These are phyloP conservation scores for Carcina quercana DNA, from an alignment of 2,888 invertebrate species.

Conservation along the genomic window DNA sequence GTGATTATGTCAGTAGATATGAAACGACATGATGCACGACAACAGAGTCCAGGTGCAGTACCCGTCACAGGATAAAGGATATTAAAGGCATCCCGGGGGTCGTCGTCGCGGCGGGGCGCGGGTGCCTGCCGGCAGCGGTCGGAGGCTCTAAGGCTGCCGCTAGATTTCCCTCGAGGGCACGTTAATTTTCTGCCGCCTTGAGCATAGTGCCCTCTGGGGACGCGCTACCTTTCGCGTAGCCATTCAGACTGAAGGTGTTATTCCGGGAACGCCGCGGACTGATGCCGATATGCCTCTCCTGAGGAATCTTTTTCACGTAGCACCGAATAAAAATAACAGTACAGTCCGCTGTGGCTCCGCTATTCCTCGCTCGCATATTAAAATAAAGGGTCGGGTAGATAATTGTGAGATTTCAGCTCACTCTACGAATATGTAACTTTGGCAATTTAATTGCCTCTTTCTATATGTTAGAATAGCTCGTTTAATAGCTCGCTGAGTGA, in stretches of 20 bases:
- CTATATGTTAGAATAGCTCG: too few relatives aligned
- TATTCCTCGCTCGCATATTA: too few relatives aligned
- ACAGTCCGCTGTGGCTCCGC: too few relatives aligned
- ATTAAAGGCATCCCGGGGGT: slow-evolving; percentile 59
- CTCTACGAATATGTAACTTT: too few relatives aligned
- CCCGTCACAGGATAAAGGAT: slow-evolving; percentile 39
- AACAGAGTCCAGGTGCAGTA: slow-evolving; percentile 17
- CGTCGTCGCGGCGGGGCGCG: slow-evolving; percentile 23
- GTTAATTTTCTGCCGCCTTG: slow-evolving; percentile 87
- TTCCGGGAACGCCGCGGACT: slow-evolving; percentile 63
- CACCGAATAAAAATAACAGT: slow-evolving; percentile 46
- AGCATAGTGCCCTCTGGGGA: slow-evolving; percentile 80
- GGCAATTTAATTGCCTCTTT: too few relatives aligned
- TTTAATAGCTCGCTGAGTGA: too few relatives aligned
- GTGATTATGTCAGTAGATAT: too few relatives aligned
- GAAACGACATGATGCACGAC: too few relatives aligned
- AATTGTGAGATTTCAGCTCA: too few relatives aligned
- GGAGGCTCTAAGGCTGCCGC: slow-evolving; percentile 70
- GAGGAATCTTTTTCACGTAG: slow-evolving; percentile 48
- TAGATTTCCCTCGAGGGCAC: slow-evolving; percentile 79
- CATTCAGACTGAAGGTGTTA: slow-evolving; percentile 73
- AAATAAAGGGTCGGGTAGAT: too few relatives aligned
- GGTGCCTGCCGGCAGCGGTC: slow-evolving; percentile 35
- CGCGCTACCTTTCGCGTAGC: slow-evolving; percentile 71
- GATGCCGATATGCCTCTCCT: slow-evolving; percentile 57